Evolutionary conservation across 1,140 invertebrate genomes (phyloP).

Genomic region (Probaryconus sp.): DNA sequence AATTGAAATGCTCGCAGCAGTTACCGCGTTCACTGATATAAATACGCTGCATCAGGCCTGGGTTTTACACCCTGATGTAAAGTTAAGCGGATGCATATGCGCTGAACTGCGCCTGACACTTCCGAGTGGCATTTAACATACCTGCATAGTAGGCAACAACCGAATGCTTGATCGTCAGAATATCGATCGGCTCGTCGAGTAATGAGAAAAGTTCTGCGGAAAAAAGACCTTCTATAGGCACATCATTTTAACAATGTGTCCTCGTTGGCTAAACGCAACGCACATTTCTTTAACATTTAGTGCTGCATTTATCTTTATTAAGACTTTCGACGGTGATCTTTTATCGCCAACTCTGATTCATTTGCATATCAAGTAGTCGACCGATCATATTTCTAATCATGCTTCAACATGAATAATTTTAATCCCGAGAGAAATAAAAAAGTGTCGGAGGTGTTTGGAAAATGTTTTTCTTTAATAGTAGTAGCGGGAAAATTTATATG

Average conservation of each 20-base stretch:
- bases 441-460: too few species aligned
- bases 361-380: constrained; percentile 18
- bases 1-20: constrained; percentile 21
- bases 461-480: too few species aligned
- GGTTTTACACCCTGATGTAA: constrained; percentile 21
- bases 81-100: constrained; percentile 15
- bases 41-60: constrained; percentile 8
- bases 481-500: too few species aligned
- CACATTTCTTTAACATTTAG: not conserved
- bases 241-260: constrained; percentile 18
- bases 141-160: constrained; percentile 24
- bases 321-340: constrained; percentile 16
- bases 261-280: not conserved
- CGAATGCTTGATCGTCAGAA: constrained; percentile 27
- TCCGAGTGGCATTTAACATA: constrained; percentile 17
- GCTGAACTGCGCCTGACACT: constrained; percentile 13
- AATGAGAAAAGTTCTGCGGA: constrained; percentile 33
- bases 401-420: not conserved
- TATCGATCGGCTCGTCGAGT: constrained; percentile 29
- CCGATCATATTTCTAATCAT: not conserved
- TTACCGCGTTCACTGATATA: constrained; percentile 16
- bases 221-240: constrained; percentile 4
- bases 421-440: too few species aligned
- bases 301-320: constrained; percentile 32
- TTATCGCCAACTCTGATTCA: not conserved